Conservation (phyloP, 2,888 invertebrate genomes). For the Orchesellides sinensis region DNA sequence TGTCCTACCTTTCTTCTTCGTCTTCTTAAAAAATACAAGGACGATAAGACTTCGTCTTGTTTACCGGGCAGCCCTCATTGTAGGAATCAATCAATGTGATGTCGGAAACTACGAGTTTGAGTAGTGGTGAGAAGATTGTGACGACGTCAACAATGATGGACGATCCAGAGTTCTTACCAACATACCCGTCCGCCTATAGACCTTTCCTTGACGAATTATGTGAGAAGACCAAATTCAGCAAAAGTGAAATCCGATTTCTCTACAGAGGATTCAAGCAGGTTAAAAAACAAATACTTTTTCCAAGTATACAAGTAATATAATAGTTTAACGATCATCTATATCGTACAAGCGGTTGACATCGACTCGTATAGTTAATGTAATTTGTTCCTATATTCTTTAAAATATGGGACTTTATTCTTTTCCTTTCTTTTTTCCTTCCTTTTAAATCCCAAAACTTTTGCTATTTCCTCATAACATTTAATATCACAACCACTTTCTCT, state of each 20-base stretch:
- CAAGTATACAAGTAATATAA: too few species aligned
- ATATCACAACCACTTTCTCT: not conserved
- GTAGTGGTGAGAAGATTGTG: slow-evolving; percentile 75
- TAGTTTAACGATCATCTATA: too few species aligned
- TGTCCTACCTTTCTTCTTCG: not conserved
- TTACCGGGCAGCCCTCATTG: slow-evolving; percentile 12
- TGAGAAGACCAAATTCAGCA: slow-evolving; percentile 95
- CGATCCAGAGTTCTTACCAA: slow-evolving; percentile 74
- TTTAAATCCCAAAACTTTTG: too few species aligned
- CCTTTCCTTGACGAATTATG: slow-evolving; percentile 88
- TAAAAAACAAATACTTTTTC: slow-evolving; percentile 9
- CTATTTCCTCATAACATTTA: not conserved
- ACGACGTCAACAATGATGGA: slow-evolving; percentile 75
- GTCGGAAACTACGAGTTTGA: slow-evolving; percentile 75
- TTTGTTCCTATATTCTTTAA: too few species aligned
- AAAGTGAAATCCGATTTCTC: slow-evolving; percentile 97
- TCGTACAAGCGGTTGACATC: too few species aligned
- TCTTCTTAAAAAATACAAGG: not conserved
- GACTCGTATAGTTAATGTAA: too few species aligned
- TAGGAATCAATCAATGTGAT: slow-evolving; percentile 66
- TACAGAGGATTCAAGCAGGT: slow-evolving; percentile 98
- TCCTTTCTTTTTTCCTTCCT: not conserved
- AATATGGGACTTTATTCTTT: too few species aligned
- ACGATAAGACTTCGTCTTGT: not conserved
- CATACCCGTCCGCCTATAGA: slow-evolving; percentile 75